A percentile compares a stretch with the other conserved stretches of the same genome.
These are phyloP conservation scores for Eulacestoma nigropectus DNA, from an alignment of 2,113 vertebrate genomes.

Conservation along the genomic window DNA sequence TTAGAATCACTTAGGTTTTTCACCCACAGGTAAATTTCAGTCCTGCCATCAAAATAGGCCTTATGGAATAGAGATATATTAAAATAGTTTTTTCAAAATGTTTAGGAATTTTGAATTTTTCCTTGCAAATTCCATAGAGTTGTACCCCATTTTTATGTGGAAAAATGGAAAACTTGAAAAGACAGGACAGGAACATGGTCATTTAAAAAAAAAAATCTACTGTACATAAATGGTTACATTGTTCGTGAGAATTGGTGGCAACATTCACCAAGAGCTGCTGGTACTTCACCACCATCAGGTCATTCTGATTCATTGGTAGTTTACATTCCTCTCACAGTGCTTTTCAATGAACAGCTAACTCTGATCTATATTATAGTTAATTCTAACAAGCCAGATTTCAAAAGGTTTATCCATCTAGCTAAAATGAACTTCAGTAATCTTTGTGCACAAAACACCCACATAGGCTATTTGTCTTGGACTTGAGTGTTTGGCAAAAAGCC, in stretches of 20 bases:
- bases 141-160: neutral
- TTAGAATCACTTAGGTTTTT: neutral
- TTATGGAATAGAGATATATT: neutral
- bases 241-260: neutral
- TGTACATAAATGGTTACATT: neutral
- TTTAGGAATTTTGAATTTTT: neutral
- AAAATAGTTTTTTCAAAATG: neutral
- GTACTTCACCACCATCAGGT: neutral
- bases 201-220: neutral
- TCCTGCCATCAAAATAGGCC: neutral
- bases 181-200: neutral
- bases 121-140: neutral
- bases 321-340: neutral
- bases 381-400: slow-evolving; percentile 59
- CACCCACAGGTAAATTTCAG: neutral
- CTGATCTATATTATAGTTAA: slow-evolving; percentile 44
- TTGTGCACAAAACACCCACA: slow-evolving; percentile 71
- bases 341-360: slow-evolving; percentile 49
- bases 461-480: slow-evolving; percentile 73
- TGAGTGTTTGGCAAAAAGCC: slow-evolving; percentile 70
- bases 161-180: neutral
- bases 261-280: neutral
- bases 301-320: neutral
- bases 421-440: slow-evolving; percentile 71
- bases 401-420: slow-evolving; percentile 62